Conservation (phyloP, 2,888 invertebrate genomes). For the Eristalis tenax region DNA sequence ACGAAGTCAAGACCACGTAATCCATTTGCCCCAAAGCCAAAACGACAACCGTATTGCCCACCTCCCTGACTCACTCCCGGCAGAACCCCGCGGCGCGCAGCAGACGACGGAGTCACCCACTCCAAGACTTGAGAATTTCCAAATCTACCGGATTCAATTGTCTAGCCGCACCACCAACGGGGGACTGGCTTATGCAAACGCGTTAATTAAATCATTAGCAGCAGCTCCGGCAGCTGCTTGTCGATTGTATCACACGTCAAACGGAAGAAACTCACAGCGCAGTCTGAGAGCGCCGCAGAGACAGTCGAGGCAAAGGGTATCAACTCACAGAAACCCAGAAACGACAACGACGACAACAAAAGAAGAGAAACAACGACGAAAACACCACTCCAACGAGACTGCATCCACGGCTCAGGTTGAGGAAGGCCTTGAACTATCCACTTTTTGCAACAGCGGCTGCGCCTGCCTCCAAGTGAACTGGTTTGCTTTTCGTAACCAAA, state of each 20-base stretch:
- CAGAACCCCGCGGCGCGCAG: background rate
- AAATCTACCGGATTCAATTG: constrained; percentile 63
- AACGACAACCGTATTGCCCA: background rate
- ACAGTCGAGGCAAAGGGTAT: background rate
- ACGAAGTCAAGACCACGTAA: constrained; percentile 1
- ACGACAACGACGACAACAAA: constrained; percentile 27
- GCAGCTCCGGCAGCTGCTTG: constrained; percentile 12
- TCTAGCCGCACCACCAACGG: constrained; percentile 29
- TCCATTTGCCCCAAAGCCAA: background rate
- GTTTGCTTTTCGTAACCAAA: constrained; percentile 51
- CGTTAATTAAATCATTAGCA: constrained; percentile 60
- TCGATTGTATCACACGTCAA: constrained; percentile 27
- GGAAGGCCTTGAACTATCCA: constrained; percentile 64
- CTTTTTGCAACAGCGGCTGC: constrained; percentile 16
- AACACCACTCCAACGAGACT: constrained; percentile 25
- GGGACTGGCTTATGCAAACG: constrained; percentile 53
- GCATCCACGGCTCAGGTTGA: constrained; percentile 33
- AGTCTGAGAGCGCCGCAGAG: background rate
- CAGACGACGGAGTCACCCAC: too few species aligned
- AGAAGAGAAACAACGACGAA: constrained; percentile 18
- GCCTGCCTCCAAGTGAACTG: constrained; percentile 26
- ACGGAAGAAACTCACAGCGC: constrained; percentile 17
- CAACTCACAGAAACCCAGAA: constrained; percentile 5
- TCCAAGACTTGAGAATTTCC: constrained; percentile 36
- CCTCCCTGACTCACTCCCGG: constrained; percentile 28